These are phyloP conservation scores for Halocaridina rubra DNA, from an alignment of 2,888 invertebrate genomes.

Conservation along the genomic window DNA sequence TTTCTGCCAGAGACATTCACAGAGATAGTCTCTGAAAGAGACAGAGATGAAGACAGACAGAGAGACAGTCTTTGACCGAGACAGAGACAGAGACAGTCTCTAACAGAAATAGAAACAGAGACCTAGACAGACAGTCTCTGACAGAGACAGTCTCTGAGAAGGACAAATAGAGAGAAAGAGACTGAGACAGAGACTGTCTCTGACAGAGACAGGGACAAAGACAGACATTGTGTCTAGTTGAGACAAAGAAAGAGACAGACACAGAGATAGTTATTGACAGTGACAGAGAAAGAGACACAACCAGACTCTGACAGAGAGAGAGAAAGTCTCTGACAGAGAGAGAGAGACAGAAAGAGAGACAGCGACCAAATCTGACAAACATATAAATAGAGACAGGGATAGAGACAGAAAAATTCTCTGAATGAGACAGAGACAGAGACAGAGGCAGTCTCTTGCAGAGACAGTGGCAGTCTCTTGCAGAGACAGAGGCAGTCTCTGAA, in stretches of 20 bases:
- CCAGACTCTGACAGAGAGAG: neutral
- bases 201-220: no score
- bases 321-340: neutral
- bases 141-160: neutral
- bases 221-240: neutral
- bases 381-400: constrained; percentile 7
- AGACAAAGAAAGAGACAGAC: constrained; percentile 9
- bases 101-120: no score
- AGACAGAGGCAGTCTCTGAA: no score
- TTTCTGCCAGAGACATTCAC: neutral
- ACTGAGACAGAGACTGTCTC: neutral
- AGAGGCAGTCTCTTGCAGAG: no score
- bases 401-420: constrained; percentile 6
- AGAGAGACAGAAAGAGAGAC: neutral
- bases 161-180: neutral
- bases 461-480: no score
- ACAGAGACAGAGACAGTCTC: no score
- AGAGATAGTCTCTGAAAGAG: no score
- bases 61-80: neutral
- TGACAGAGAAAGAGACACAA: neutral
- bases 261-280: neutral
- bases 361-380: neutral
- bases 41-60: neutral
- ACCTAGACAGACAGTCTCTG: neutral
- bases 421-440: no score